Evolutionary conservation across 2,888 invertebrate genomes (phyloP), one percentile per base, ranked within the genome.

Genomic region (Melanostoma scalare): DNA sequence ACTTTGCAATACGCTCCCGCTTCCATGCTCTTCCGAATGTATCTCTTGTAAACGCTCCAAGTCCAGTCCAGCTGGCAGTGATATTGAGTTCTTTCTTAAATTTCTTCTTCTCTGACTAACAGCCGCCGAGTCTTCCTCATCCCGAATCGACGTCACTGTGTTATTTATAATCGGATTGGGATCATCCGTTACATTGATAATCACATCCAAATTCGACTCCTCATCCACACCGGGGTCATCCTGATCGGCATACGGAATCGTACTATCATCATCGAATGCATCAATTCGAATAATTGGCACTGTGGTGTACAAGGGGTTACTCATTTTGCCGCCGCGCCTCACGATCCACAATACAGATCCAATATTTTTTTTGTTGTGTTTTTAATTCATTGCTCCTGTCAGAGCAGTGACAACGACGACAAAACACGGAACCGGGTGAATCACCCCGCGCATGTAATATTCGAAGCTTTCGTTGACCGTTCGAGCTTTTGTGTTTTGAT

Each of bases 81-180:
- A 96, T 82, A 95, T 94, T 2, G 95, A 95, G 86, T 95, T 95
- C 86, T 95, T 93, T 61, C 95, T 92, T 63, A 94, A 88, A n/a
- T 86, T 87, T 0, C 86, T 67, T 6, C 40, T 55, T n/a, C 76
- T 73, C 80, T 86, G 82, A 58, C 73, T 53, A 77, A 75, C 87
- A 95, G 95, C 91, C 94, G 94, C 86, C 95, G 96, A 88, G 95
- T 95, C 91, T 94, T 95, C 86, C 95, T 96, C 88, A 96, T 96
- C 91, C 96, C 93, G 89, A 96, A 93, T 90, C 96, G 95, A 91
- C 95, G 93, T 87, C 96, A 44, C 20, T 42, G 65, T 6, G 9
- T 20, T 35, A 56, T 44, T 42, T 4, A 6, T 9, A 31, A n/a
- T 30, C 40, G 56, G 2, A 9, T 48, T 42, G 53, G 52, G 35